A percentile compares a stretch with the other conserved stretches of the same genome.
phyloP scores from a whole-genome alignment of 2,113 vertebrate genomes.

The Furnarius figulus region DNA sequence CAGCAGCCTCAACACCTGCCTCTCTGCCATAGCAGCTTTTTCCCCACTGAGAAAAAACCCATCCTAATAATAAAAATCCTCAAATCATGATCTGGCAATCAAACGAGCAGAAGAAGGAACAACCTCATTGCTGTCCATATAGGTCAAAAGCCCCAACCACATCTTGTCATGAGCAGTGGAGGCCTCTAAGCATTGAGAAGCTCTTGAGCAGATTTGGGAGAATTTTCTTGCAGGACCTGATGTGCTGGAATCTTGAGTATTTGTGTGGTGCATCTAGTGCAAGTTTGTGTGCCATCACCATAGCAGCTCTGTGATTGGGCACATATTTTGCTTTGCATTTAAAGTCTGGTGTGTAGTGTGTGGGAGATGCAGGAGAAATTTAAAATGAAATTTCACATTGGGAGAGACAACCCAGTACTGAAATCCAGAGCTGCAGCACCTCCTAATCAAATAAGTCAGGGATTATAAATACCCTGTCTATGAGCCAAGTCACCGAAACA shows the following conservation, averaged over 20 bases:
- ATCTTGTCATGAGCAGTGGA: neutral
- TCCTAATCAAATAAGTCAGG: neutral
- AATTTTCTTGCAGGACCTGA: neutral
- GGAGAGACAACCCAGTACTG: neutral
- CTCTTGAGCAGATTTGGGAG: neutral
- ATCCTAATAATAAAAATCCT: neutral
- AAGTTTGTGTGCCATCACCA: neutral
- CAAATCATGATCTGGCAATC: neutral
- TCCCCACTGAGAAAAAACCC: neutral
- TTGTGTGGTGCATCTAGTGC: neutral
- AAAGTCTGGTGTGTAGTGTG: too few species aligned
- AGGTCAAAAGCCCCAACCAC: neutral
- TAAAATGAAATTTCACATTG: neutral
- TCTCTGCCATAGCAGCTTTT: neutral
- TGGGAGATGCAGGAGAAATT: neutral
- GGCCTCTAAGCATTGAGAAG: neutral
- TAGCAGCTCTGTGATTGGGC: fast-evolving
- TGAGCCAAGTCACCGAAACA: neutral
- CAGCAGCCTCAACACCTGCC: neutral
- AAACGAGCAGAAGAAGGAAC: neutral
- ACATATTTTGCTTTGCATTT: neutral
- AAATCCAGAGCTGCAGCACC: neutral
- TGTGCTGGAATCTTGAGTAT: neutral
- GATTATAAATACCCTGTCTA: neutral
- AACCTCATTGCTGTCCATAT: neutral